These are phyloP conservation scores for Diglossa brunneiventris DNA, from an alignment of 2,113 vertebrate genomes.

Conservation along the genomic window DNA sequence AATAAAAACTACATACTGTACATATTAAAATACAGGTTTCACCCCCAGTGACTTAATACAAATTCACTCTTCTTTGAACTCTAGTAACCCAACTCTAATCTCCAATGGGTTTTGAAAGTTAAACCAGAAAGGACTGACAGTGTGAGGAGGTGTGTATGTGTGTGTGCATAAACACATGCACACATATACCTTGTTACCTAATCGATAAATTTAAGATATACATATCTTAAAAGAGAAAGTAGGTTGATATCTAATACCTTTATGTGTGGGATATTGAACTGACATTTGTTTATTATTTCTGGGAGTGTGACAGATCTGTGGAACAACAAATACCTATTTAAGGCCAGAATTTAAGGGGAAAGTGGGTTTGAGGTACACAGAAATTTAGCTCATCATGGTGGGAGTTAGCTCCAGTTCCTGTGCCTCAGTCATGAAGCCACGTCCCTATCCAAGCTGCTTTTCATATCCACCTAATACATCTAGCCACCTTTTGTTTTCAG, in stretches of 20 bases:
- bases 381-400: not conserved
- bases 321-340: not conserved
- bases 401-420: not conserved
- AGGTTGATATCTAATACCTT: not conserved
- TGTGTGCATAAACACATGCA: not conserved
- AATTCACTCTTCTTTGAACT: constrained; percentile 1
- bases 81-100: not conserved
- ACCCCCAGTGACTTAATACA: not conserved
- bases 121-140: not conserved
- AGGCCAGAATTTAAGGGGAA: not conserved
- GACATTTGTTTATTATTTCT: not conserved
- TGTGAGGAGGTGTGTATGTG: not conserved
- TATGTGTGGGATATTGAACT: not conserved
- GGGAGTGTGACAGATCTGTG: not conserved
- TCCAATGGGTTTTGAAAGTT: not conserved
- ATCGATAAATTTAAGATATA: not conserved
- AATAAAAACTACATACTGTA: not conserved
- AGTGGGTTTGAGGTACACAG: not conserved
- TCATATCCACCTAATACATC: not conserved
- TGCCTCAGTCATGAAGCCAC: not conserved
- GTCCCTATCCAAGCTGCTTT: not conserved
- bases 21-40: not conserved
- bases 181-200: not conserved
- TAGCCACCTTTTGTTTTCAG: not conserved
- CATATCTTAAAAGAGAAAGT: not conserved